Evolutionary conservation across 2,113 vertebrate genomes (phyloP), one percentile per base, ranked within the genome.

Genomic region (Arothron firmamentum): DNA sequence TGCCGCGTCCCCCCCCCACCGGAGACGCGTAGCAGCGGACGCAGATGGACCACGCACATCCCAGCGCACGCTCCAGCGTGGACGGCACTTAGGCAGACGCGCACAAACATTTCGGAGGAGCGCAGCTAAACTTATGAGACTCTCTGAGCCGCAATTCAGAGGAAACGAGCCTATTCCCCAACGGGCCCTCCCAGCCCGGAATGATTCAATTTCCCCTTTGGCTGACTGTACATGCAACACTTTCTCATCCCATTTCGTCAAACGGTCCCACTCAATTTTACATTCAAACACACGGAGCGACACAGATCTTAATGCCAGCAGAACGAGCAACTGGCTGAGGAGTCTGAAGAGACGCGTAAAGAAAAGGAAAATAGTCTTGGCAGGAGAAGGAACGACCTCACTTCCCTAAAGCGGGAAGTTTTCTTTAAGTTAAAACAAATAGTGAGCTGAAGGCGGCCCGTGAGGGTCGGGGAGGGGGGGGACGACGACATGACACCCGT

Each of bases 381-480:
- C 70, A 14, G 17, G 46, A 17, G 2, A 34, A 46, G 11, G 31
- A 72, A 73, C 25, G 19, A 77, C 57, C 66, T 78, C 15, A 42
- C 71, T 76, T 54, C 51, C 84, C 77, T 52, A 41, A 63, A 72
- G 60, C 62, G 80, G 67, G 79, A 87, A 75, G 71, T 81, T 89
- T 84, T 84, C 70, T 78, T 88, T 88, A 87, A 88, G 89, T 89
- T 86, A 88, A 89, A 89, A 82, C 83, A 90, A 89, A 88, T 77
- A 90, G 55, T 45, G 65, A 58, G 77, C 72, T 72, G 78, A 75
- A 80, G 83, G 79, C 74, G 61, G 62, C 12, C 62, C 63, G 61
- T 68, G 65, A 74, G 70, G 78, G 74, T 74, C 65, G 72, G 74
- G 73, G 62, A 84, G 54, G 74, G 85, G n/a, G n/a, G n/a, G n/a